phyloP scores from a whole-genome alignment of 2,888 invertebrate species.

The Aporophyla lueneburgensis region DNA sequence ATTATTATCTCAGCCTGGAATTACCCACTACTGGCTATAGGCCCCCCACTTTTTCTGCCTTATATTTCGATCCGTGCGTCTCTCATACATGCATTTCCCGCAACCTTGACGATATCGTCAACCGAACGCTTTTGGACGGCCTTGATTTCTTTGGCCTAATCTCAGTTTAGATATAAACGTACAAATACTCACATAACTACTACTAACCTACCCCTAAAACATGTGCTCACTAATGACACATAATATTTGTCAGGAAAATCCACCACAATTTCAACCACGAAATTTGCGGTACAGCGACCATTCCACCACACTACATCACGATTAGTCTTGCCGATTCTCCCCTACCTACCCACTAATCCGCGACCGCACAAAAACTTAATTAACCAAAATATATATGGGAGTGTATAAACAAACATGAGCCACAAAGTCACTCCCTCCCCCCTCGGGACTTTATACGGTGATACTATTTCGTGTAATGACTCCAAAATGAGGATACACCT shows the following conservation, averaged over 20 bases:
- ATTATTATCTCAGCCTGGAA: no score
- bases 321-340: constrained; percentile 78
- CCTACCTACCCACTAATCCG: constrained; percentile 80
- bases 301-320: constrained; percentile 74
- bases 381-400: constrained; percentile 88
- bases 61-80: no score
- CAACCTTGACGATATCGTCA: no score
- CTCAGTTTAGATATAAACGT: not conserved
- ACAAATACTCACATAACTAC: no score
- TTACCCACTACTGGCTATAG: no score
- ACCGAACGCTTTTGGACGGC: no score
- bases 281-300: constrained; percentile 36
- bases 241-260: constrained; percentile 41
- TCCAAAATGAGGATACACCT: constrained; percentile 89
- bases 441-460: constrained; percentile 87
- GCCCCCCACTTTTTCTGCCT: no score
- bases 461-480: constrained; percentile 91
- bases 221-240: constrained; percentile 21
- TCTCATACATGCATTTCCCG: no score
- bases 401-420: constrained; percentile 87
- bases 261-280: constrained; percentile 37
- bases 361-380: constrained; percentile 89
- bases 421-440: constrained; percentile 85
- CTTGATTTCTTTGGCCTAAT: no score
- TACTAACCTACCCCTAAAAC: not conserved